These are phyloP conservation scores for Saturnia pavonia DNA, from an alignment of 2,888 invertebrate genomes.

Conservation along the genomic window DNA sequence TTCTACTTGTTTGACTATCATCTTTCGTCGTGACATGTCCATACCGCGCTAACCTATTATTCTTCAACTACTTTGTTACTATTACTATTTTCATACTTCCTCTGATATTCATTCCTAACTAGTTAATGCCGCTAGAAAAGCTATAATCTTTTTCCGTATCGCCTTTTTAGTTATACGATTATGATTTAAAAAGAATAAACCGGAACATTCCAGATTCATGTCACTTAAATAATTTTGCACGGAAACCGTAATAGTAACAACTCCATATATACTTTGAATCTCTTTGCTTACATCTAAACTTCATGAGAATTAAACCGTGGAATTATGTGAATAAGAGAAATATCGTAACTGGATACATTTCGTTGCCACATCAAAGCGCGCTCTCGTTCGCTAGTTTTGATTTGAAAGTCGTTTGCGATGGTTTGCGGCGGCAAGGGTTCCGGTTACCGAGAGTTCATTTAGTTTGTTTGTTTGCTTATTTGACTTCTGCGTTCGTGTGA, in stretches of 20 bases:
- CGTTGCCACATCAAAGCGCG: slow-evolving; percentile 50
- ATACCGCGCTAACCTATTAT: too few relatives aligned
- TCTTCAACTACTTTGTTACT: too few relatives aligned
- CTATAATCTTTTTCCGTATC: too few relatives aligned
- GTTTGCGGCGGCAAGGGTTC: slow-evolving; percentile 30
- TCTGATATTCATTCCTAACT: too few relatives aligned
- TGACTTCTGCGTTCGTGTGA: slow-evolving; percentile 28
- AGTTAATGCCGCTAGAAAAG: too few relatives aligned
- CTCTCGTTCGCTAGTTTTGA: slow-evolving; percentile 34
- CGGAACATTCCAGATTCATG: not conserved
- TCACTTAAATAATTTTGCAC: not conserved
- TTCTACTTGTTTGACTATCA: too few relatives aligned
- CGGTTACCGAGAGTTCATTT: slow-evolving; percentile 24
- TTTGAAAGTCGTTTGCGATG: slow-evolving; percentile 40
- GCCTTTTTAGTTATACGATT: too few relatives aligned
- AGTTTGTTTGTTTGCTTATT: slow-evolving; percentile 19
- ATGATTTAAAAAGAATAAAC: too few relatives aligned
- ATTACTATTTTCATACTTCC: too few relatives aligned
- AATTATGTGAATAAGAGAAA: not conserved
- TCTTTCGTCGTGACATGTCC: too few relatives aligned
- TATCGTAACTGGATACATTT: slow-evolving; percentile 32
- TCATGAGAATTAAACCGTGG: not conserved
- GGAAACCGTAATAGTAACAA: not conserved
- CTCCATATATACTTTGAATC: not conserved
- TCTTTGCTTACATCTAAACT: not conserved